Evolutionary conservation across 2,113 vertebrate genomes (phyloP), one percentile per base, ranked within the genome.

Genomic region (Camarhynchus parvulus): DNA sequence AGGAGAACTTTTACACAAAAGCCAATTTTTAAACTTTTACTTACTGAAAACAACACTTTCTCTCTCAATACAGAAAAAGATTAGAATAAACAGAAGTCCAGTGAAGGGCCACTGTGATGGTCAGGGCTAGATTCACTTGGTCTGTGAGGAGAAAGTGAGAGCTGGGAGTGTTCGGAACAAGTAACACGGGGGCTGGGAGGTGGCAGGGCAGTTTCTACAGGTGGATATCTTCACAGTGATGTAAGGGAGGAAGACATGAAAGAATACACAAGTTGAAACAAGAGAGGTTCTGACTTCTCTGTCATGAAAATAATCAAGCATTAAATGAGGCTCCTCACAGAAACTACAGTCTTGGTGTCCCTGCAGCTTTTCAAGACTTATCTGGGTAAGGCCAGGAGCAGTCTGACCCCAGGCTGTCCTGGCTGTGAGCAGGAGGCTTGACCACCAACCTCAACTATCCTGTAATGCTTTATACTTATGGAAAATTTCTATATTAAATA

Each of bases 101-200:
- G 4, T 25, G 13, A 81, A n/a, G 14, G 19, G 15, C 7, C 20
- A 59, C 20, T 7, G 2, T 61, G 25, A n/a, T 10, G 2, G 21
- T 47, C 19, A 58, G 4, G 9, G 12, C 7, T 74, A 46, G 3
- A 35, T 10, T 41, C 17, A 31, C 16, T 58, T 25, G 16, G 19
- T 7, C 17, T 53, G 13, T n/a, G 19, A 87, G 49, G 44, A 52
- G n/a, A 81, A 83, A 52, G 7, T 12, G 53, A 44, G 37, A 61
- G 22, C 10, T 42, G 35, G 24, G 12, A 17, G n/a, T 49, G 22
- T 5, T 70, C 28, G 63, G 33, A 89, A 46, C 3, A 49, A 58
- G 49, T 7, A 7, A 42, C 5, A 5, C 6, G 9, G 3, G 11
- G 8, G 6, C 0, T 59, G 17, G 10, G 15, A 23, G 12, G 11